Conservation (phyloP, 1,140 invertebrate genomes). For the Lepidurus apus region DNA sequence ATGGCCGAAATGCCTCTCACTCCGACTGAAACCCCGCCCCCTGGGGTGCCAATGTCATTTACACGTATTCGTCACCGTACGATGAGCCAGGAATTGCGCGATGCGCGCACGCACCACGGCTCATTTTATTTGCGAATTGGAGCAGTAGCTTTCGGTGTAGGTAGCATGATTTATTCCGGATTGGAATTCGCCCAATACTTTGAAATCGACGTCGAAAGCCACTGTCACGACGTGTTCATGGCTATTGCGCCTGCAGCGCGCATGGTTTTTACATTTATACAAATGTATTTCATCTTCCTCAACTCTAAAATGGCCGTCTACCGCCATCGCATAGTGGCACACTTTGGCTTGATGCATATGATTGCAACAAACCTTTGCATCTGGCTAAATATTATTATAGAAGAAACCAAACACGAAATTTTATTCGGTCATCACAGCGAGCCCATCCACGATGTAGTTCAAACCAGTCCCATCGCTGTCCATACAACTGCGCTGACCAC, state of each 20-base stretch:
- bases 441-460: neutral
- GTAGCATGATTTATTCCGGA: conserved; percentile 62
- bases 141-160: conserved; percentile 57
- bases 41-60: neutral
- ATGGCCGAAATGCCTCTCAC: neutral
- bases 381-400: conserved; percentile 58
- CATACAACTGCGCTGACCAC: neutral
- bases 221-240: conserved; percentile 53
- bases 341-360: conserved; percentile 58
- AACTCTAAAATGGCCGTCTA: conserved; percentile 78
- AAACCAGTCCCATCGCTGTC: neutral
- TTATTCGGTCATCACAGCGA: conserved; percentile 41
- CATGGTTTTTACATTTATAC: conserved; percentile 57
- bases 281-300: conserved; percentile 64
- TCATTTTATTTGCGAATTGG: conserved; percentile 50
- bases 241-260: conserved; percentile 53
- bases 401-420: conserved; percentile 59
- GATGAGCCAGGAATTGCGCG: conserved; percentile 5
- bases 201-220: conserved; percentile 49
- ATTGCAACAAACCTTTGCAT: conserved; percentile 57
- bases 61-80: conserved; percentile 25
- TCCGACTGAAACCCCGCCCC: neutral
- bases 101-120: conserved; percentile 40
- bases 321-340: conserved; percentile 69
- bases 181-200: conserved; percentile 61